A percentile compares a stretch with the other conserved stretches of the same genome.
Evolutionary conservation across 1,140 invertebrate genomes (phyloP).

Genomic region (Drosophila kanapiae): DNA sequence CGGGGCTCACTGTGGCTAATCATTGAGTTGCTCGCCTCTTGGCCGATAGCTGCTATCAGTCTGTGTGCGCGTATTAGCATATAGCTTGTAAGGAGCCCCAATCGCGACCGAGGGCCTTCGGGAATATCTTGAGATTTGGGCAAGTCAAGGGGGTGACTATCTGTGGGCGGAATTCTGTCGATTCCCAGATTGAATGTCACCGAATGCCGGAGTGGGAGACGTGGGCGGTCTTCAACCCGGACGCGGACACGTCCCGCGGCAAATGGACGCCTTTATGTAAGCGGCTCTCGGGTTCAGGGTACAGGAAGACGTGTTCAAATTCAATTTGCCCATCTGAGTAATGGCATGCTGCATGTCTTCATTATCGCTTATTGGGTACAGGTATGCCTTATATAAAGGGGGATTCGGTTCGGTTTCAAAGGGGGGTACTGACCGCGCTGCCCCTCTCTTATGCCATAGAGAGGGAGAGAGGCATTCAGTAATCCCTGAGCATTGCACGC

Average conservation of each 20-base stretch:
- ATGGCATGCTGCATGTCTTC: conserved; percentile 49
- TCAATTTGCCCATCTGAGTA: conserved; percentile 44
- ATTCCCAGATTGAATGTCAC: conserved; percentile 37
- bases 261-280: conserved; percentile 49
- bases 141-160: conserved; percentile 19
- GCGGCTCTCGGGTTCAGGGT: conserved; percentile 35
- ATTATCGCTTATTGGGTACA: conserved; percentile 30
- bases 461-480: conserved; percentile 28
- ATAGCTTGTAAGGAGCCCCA: conserved; percentile 8
- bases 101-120: conserved; percentile 12
- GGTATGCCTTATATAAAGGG: conserved; percentile 21
- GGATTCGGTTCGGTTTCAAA: not conserved
- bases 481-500: conserved; percentile 52
- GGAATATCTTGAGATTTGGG: conserved; percentile 10
- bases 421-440: not conserved
- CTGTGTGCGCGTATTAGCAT: conserved; percentile 37
- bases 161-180: conserved; percentile 19
- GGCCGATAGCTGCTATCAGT: conserved; percentile 37
- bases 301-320: conserved; percentile 81
- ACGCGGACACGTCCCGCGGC: conserved; percentile 47
- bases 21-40: conserved; percentile 6
- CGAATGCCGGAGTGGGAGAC: conserved; percentile 1
- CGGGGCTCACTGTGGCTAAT: conserved; percentile 10
- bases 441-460: not conserved
- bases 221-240: not conserved